Base-by-base conservation (phyloP, 2,888 invertebrate genomes). In the Allacma fusca region DNA sequence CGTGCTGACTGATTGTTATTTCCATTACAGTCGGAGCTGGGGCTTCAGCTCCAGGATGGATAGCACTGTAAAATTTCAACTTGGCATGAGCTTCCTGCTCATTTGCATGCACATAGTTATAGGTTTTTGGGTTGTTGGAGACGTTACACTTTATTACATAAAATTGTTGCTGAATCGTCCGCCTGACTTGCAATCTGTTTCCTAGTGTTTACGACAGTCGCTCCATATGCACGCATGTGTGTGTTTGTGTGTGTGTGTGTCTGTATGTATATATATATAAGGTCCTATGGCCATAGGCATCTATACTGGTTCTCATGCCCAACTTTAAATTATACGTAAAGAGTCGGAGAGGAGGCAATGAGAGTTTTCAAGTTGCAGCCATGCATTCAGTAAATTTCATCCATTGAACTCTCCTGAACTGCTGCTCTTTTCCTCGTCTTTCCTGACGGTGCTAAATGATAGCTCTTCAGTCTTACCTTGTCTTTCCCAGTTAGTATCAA, bases 381-480 rank as follows among this genome's bases (percentile, higher is more conserved):
- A 28, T 59, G 59, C 23, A 62, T 62, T 62, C 19, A 62, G 40
- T 40, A 64, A 62, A 59, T 73, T 72, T 73, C 73, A 65, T 28
- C 65, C 65, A 62, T 73, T 73, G 73, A 73, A 73, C 73, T 73
- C 73, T 62, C 19, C 40, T 73, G 73, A 73, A 73, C 73, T 73
- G 40, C 59, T 59, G 34, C 29, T 34, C n/a, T 40, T 70, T 26
- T n/a, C 16, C 44, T 70, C 16, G 34, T 44, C 16, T 62, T 34
- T 72, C 34, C 59, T 73, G 62, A 64, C 73, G 28, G 62, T 73
- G 73, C 64, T 73, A 73, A 73, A 73, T 73, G 73, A 62, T 64
- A 73, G 73, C 62, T 73, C 40, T 73, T 50, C 16, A 50, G 50
- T 50, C 50, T 50, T 64, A 72, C 64, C 73, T 62, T 59, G 29